Evolutionary conservation across 2,888 invertebrate species (phyloP).

Genomic region (Hetaerina titia): DNA sequence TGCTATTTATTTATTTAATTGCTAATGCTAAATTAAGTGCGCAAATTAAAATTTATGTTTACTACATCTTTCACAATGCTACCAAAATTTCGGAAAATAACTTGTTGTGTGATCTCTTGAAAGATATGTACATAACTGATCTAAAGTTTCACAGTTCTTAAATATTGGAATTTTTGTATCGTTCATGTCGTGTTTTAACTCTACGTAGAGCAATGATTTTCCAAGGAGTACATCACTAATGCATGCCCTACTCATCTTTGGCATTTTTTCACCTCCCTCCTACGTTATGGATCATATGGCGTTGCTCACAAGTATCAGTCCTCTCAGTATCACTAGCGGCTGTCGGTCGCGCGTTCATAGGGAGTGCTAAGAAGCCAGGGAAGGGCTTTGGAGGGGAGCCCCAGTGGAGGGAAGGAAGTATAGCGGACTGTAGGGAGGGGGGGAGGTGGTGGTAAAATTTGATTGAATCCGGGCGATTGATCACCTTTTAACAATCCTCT

Average conservation of each 20-base stretch:
- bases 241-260: background rate
- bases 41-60: no score
- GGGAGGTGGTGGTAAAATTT: conserved; percentile 5
- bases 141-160: no score
- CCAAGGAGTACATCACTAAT: no score
- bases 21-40: no score
- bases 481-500: conserved; percentile 65
- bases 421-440: background rate
- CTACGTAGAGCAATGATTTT: no score
- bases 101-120: no score
- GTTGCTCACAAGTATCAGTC: background rate
- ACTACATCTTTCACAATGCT: no score
- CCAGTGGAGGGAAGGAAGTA: background rate
- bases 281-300: background rate
- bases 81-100: no score
- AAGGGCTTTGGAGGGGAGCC: background rate
- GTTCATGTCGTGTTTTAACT: no score
- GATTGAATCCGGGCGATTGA: conserved; percentile 63
- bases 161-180: no score
- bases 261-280: background rate
- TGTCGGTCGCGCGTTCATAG: background rate
- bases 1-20: no score
- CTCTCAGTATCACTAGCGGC: background rate
- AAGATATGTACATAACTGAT: no score
- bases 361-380: background rate